Percentiles rank a stretch among this genome's conserved stretches.
phyloP scores from a whole-genome alignment of 1,140 invertebrate species.

The Rhyacophila brunnea region DNA sequence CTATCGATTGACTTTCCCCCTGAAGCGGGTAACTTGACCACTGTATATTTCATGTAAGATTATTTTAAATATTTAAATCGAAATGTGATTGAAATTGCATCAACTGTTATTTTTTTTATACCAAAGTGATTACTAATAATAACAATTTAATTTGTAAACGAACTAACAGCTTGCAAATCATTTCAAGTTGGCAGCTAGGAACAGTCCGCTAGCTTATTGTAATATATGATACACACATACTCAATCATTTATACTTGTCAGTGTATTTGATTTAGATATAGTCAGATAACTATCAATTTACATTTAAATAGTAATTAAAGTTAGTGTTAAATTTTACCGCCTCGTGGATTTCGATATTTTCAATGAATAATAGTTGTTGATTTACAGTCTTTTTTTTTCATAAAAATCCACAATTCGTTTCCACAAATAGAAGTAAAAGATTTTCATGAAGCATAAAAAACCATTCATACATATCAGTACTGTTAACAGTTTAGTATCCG shows the following conservation, averaged over 20 bases:
- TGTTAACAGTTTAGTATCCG: too few species aligned
- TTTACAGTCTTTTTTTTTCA: not conserved
- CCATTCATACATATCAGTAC: too few species aligned
- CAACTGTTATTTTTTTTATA: constrained; percentile 36
- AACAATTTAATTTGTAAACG: constrained; percentile 34
- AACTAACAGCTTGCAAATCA: constrained; percentile 29
- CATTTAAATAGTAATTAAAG: not conserved
- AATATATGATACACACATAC: constrained; percentile 25
- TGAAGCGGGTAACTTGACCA: constrained; percentile 17
- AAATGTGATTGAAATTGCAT: constrained; percentile 30
- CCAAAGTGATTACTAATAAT: constrained; percentile 37
- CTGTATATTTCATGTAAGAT: constrained; percentile 29
- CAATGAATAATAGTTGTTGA: not conserved
- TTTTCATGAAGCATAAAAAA: too few species aligned
- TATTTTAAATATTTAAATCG: constrained; percentile 15
- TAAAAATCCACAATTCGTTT: too few species aligned
- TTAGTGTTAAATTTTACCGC: constrained; percentile 13
- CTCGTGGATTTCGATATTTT: not conserved
- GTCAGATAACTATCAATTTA: constrained; percentile 20
- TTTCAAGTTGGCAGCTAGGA: constrained; percentile 31
- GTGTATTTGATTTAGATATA: constrained; percentile 33
- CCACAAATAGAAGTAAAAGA: too few species aligned
- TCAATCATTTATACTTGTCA: constrained; percentile 18
- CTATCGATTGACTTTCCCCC: not conserved
- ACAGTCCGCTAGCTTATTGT: constrained; percentile 30